These are phyloP conservation scores for Rugalucina vietnamica DNA, from an alignment of 2,888 invertebrate species.

Conservation along the genomic window DNA sequence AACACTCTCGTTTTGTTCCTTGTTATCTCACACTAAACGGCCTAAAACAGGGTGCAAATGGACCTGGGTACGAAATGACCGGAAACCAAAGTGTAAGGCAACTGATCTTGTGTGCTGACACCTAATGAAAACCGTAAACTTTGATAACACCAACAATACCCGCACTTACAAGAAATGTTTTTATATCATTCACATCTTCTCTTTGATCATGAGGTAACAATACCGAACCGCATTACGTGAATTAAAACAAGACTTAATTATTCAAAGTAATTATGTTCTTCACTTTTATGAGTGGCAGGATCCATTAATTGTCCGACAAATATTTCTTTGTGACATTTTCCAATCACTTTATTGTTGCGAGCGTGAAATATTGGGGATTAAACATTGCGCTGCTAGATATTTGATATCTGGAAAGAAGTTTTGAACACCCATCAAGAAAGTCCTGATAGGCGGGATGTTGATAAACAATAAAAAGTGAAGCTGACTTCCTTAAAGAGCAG, in stretches of 20 bases:
- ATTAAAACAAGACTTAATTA: slow-evolving; percentile 16
- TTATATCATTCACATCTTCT: slow-evolving; percentile 3
- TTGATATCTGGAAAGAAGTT: neutral
- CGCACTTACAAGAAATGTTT: neutral
- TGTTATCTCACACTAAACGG: no score
- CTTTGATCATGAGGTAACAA: neutral
- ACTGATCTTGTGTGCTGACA: no score
- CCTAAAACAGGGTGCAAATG: no score
- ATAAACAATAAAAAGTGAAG: no score
- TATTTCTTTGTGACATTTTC: neutral
- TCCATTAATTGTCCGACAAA: neutral
- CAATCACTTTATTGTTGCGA: neutral
- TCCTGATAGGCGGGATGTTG: no score
- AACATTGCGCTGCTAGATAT: neutral
- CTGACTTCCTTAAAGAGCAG: no score
- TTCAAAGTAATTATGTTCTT: neutral
- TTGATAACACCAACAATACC: neutral
- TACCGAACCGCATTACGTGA: slow-evolving; percentile 9
- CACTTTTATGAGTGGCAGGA: neutral
- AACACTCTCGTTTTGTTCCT: no score
- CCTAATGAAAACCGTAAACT: no score
- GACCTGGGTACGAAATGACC: no score
- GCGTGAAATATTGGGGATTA: neutral
- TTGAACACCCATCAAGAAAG: no score
- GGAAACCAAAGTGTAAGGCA: no score